Conservation (phyloP, 1,140 invertebrate genomes). For the Diabrotica undecimpunctata region DNA sequence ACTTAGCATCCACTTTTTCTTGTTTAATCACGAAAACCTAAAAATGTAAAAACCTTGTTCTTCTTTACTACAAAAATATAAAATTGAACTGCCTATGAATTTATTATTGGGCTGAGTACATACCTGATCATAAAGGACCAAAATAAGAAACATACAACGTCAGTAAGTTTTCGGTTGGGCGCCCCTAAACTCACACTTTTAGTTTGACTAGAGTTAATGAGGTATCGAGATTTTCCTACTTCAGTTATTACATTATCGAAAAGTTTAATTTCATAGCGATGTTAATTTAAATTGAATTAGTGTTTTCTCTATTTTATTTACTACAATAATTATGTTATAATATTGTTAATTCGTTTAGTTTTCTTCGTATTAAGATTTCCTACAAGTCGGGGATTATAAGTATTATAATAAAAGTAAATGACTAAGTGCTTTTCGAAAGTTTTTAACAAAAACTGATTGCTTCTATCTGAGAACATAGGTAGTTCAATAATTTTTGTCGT, state of each 20-base stretch:
- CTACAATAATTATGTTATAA: neutral
- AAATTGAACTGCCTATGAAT: neutral
- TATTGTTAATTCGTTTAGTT: too few species aligned
- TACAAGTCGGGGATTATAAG: neutral
- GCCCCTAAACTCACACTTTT: slow-evolving; percentile 7
- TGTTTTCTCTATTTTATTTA: neutral
- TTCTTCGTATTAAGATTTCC: neutral
- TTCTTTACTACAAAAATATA: too few species aligned
- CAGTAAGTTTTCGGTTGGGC: neutral
- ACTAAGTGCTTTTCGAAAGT: too few species aligned
- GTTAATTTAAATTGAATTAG: neutral
- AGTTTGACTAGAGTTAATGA: slow-evolving; percentile 9
- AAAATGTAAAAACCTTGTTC: too few species aligned
- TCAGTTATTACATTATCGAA: slow-evolving; percentile 1
- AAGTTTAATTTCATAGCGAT: neutral
- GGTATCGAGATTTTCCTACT: slow-evolving; percentile 12
- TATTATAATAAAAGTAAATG: neutral
- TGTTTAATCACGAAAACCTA: too few species aligned
- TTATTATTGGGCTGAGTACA: neutral
- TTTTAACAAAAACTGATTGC: too few species aligned
- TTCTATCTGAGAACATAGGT: too few species aligned
- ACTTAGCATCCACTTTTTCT: too few species aligned
- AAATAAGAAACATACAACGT: neutral
- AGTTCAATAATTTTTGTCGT: too few species aligned
- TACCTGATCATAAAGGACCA: neutral